phyloP scores from a whole-genome alignment of 2,113 vertebrate species.

The Pituophis catenifer region DNA sequence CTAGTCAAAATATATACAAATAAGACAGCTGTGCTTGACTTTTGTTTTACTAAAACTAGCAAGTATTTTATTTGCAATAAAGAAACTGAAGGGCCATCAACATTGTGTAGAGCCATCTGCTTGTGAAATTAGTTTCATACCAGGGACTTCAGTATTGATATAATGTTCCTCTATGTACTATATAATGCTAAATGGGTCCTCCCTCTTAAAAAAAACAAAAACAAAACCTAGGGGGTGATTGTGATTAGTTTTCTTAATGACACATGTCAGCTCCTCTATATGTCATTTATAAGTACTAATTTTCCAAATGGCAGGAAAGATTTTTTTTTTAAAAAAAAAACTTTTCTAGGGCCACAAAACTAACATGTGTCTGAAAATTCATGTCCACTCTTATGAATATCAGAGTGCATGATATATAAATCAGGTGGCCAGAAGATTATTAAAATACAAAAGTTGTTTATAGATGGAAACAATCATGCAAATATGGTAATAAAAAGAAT shows the following conservation, averaged over 20 bases:
- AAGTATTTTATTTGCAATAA: slow-evolving; percentile 75
- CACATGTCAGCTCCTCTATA: slow-evolving; percentile 19
- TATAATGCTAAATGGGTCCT: slow-evolving; percentile 45
- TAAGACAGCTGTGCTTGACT: slow-evolving; percentile 71
- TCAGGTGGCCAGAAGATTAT: slow-evolving; percentile 18
- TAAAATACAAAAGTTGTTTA: background rate
- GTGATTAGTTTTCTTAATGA: slow-evolving; percentile 49
- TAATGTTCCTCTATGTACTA: slow-evolving; percentile 45
- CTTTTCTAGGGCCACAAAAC: slow-evolving; percentile 35
- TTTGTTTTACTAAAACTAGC: slow-evolving; percentile 71
- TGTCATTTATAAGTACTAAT: slow-evolving; percentile 23
- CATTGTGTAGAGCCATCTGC: slow-evolving; percentile 71
- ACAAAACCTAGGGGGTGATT: slow-evolving; percentile 29
- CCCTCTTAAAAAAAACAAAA: background rate
- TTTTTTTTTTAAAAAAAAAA: background rate
- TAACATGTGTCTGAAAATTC: slow-evolving; percentile 23
- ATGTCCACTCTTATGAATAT: slow-evolving; percentile 32
- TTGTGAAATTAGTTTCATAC: slow-evolving; percentile 70
- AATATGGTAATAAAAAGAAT: background rate
- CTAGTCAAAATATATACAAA: slow-evolving; percentile 68
- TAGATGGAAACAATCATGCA: background rate
- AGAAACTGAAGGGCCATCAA: slow-evolving; percentile 73
- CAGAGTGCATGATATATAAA: slow-evolving; percentile 28
- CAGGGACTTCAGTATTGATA: slow-evolving; percentile 59
- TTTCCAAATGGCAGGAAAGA: slow-evolving; percentile 11